A percentile compares a stretch with the other conserved stretches of the same genome.
phyloP scores from a whole-genome alignment of 2,888 invertebrate genomes.

The Tribolium freemani region DNA sequence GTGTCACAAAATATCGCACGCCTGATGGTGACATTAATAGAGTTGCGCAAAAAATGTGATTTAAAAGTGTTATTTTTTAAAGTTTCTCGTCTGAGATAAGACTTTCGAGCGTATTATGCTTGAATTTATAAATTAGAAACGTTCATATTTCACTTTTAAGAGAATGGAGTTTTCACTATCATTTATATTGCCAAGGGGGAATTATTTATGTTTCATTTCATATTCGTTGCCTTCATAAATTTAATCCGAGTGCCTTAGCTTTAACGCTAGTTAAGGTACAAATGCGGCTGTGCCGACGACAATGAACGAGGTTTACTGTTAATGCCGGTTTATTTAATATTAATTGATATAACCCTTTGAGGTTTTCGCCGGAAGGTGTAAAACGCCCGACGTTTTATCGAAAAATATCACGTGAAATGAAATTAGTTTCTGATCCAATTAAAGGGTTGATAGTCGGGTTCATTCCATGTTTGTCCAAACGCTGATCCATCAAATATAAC shows the following conservation, averaged over 20 bases:
- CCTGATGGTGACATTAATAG: constrained; percentile 32
- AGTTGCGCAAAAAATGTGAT: constrained; percentile 2
- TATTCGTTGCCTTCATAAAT: background rate
- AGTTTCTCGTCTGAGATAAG: background rate
- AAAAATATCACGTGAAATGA: too few species aligned
- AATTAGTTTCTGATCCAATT: too few species aligned
- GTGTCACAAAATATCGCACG: constrained; percentile 20
- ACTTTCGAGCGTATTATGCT: background rate
- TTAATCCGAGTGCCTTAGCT: background rate
- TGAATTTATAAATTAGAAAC: constrained; percentile 17
- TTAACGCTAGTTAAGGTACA: background rate
- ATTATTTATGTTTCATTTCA: constrained; percentile 18
- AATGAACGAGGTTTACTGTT: background rate
- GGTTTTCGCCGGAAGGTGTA: background rate
- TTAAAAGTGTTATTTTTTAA: background rate
- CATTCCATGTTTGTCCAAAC: background rate
- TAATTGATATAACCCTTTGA: background rate
- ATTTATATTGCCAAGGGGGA: constrained; percentile 7
- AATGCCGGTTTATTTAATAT: background rate
- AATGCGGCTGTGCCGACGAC: background rate
- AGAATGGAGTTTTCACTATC: constrained; percentile 15
- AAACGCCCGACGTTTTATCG: too few species aligned
- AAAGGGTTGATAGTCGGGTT: background rate
- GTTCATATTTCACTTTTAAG: constrained; percentile 13
- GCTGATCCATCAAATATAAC: constrained; percentile 47